Percentiles rank a stretch among this genome's conserved stretches.
Evolutionary conservation across 2,888 invertebrate species (phyloP).

Genomic region (Panzeria rudis): DNA sequence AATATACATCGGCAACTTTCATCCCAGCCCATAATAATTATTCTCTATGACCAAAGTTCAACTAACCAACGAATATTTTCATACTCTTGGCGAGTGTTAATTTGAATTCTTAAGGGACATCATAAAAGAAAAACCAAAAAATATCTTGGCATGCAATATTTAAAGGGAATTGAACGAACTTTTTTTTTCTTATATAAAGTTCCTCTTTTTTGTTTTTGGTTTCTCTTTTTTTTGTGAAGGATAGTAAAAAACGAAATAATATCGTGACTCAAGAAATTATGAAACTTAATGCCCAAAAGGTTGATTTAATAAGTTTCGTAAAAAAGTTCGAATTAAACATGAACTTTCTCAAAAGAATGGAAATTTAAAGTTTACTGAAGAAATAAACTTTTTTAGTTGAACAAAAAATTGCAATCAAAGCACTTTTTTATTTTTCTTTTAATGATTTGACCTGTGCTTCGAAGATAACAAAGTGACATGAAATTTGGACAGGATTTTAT

Average conservation of each 20-base stretch:
- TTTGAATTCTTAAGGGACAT: slow-evolving; percentile 32
- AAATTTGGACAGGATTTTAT: neutral
- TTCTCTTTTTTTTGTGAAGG: neutral
- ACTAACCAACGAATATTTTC: slow-evolving; percentile 3
- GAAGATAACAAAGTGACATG: neutral
- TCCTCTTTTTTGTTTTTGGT: neutral
- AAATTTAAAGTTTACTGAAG: neutral
- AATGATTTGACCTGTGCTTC: neutral
- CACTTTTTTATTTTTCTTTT: neutral
- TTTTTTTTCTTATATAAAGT: slow-evolving; percentile 15
- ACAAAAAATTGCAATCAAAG: neutral
- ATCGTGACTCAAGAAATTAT: slow-evolving; percentile 51
- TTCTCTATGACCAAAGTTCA: neutral
- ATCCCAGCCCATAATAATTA: neutral
- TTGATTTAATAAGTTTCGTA: slow-evolving; percentile 20
- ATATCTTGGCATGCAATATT: slow-evolving; percentile 32
- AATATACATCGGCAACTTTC: neutral
- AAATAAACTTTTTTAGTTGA: neutral
- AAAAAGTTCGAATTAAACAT: slow-evolving; percentile 40
- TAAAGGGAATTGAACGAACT: slow-evolving; percentile 50
- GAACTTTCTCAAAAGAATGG: slow-evolving; percentile 2
- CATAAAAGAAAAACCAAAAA: neutral
- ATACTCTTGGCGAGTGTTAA: slow-evolving; percentile 38
- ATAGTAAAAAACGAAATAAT: slow-evolving; percentile 15
- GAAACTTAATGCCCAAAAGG: slow-evolving; percentile 39